These are phyloP conservation scores for Condylura cristata DNA, from an alignment of 2,113 vertebrate species.

Conservation along the genomic window DNA sequence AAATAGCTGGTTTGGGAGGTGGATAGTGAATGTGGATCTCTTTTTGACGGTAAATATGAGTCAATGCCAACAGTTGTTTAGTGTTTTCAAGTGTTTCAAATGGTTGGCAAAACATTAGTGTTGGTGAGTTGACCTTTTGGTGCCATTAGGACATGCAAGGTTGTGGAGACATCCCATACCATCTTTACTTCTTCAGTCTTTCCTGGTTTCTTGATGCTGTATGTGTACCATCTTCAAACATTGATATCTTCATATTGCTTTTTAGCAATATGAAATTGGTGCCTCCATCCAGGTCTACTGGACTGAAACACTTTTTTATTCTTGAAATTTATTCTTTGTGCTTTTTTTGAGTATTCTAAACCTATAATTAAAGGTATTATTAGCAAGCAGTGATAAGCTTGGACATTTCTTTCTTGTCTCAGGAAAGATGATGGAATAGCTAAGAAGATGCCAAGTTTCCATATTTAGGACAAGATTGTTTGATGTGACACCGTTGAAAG, in stretches of 20 bases:
- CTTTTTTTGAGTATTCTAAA: not conserved
- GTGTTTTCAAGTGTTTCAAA: not conserved
- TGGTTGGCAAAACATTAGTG: not conserved
- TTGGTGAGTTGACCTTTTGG: not conserved
- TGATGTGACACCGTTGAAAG: not conserved
- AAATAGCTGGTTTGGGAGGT: not conserved
- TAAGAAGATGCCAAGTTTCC: not conserved
- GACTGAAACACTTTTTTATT: not conserved
- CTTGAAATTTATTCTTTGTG: not conserved
- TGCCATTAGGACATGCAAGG: not conserved
- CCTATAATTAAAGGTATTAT: not conserved
- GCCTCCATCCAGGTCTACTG: not conserved
- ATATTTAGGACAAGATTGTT: not conserved
- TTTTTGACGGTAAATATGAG: not conserved
- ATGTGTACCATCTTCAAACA: not conserved
- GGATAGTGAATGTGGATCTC: not conserved
- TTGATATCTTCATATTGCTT: not conserved
- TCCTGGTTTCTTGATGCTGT: not conserved
- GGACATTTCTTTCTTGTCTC: not conserved
- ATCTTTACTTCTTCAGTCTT: not conserved
- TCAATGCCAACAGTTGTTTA: not conserved
- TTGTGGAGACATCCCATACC: not conserved
- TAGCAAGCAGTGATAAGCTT: not conserved
- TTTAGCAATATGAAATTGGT: no score
- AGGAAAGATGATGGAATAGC: not conserved